A percentile compares a stretch with the other conserved stretches of the same genome.
phyloP scores from a whole-genome alignment of 2,888 invertebrate species.

The Crossocerus cetratus region DNA sequence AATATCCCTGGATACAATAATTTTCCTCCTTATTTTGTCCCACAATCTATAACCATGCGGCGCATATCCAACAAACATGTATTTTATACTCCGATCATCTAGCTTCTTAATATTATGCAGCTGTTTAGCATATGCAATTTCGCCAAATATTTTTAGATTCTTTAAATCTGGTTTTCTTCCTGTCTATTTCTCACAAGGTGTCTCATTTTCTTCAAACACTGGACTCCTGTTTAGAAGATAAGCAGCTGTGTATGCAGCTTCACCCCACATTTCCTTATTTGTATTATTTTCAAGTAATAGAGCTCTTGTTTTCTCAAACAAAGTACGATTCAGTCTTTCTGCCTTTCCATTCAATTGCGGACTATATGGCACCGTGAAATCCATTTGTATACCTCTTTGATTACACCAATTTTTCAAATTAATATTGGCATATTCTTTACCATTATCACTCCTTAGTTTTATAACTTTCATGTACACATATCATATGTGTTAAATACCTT shows the following conservation, averaged over 20 bases:
- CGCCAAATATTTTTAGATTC: too few species aligned
- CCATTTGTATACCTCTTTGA: too few species aligned
- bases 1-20: slow-evolving; percentile 59
- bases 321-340: slow-evolving; percentile 17
- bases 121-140: too few species aligned
- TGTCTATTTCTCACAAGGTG: slow-evolving; percentile 65
- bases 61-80: slow-evolving; percentile 53
- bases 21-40: too few species aligned
- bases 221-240: slow-evolving; percentile 54
- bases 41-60: too few species aligned
- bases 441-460: slow-evolving; percentile 30
- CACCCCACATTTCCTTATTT: slow-evolving; percentile 61
- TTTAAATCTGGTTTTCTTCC: too few species aligned
- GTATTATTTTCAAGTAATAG: slow-evolving; percentile 57
- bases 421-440: slow-evolving; percentile 19
- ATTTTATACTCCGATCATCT: too few species aligned
- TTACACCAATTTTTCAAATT: too few species aligned
- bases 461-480: too few species aligned
- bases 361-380: slow-evolving; percentile 17
- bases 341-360: slow-evolving; percentile 33
- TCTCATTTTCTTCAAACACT: slow-evolving; percentile 37
- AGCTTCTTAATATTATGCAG: too few species aligned
- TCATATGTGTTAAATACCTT: too few species aligned
- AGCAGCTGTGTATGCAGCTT: slow-evolving; percentile 10
- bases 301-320: slow-evolving; percentile 26